phyloP scores from a whole-genome alignment of 2,113 vertebrate species.

The Megaceryle torquata region DNA sequence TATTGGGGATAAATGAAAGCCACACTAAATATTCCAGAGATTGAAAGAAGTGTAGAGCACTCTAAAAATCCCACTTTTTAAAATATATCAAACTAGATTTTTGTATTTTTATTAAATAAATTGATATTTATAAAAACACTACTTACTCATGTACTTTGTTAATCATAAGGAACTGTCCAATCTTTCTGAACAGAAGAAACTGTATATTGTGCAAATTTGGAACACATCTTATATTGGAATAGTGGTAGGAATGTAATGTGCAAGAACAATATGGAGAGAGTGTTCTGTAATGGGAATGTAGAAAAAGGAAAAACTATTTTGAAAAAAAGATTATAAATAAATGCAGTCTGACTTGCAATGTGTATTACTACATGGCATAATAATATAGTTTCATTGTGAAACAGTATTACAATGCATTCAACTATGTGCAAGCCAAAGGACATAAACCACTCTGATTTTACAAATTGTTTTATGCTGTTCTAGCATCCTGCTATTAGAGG shows the following conservation, averaged over 20 bases:
- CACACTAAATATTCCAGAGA: constrained; percentile 1
- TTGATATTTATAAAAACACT: constrained; percentile 73
- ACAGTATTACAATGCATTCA: not conserved
- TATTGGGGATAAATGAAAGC: constrained; percentile 1
- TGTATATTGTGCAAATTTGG: not conserved
- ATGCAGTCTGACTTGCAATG: not conserved
- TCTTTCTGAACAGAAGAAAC: not conserved
- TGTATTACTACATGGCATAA: not conserved
- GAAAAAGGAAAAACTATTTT: not conserved
- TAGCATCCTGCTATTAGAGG: not conserved
- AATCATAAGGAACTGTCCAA: not conserved
- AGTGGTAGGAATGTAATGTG: not conserved
- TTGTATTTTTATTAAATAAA: constrained; percentile 86
- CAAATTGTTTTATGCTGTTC: not conserved
- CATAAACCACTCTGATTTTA: not conserved
- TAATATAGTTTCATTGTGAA: not conserved
- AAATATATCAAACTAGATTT: constrained; percentile 45
- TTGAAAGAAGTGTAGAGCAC: not conserved
- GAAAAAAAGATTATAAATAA: not conserved
- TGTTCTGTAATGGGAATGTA: not conserved
- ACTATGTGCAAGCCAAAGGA: not conserved
- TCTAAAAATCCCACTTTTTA: not conserved
- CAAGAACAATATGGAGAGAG: not conserved
- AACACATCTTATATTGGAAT: not conserved
- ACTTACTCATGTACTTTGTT: constrained; percentile 36